Conservation (phyloP, 2,888 invertebrate genomes). For the Megalurothrips usitatus region DNA sequence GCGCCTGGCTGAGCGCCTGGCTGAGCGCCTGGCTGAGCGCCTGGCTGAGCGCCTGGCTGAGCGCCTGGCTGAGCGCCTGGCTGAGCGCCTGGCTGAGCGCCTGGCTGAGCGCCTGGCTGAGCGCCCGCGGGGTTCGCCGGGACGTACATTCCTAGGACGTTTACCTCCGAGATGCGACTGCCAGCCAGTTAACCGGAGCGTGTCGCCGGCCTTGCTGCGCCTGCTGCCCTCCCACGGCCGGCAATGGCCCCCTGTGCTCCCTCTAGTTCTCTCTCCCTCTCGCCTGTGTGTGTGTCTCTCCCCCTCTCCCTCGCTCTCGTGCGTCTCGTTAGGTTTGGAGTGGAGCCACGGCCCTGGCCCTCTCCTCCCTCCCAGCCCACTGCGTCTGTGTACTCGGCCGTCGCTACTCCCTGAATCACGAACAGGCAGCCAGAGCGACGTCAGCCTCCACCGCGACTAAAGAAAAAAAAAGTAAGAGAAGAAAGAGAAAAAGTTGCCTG, state of each 20-base stretch:
- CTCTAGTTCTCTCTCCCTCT: background rate
- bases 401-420: conserved; percentile 4
- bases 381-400: background rate
- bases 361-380: background rate
- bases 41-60: too few species aligned
- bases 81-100: too few species aligned
- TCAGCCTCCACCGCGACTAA: background rate
- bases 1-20: too few species aligned
- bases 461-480: too few species aligned
- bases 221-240: too few species aligned
- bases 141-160: too few species aligned
- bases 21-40: too few species aligned
- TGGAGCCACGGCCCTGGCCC: background rate
- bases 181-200: background rate
- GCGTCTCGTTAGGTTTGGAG: conserved; percentile 11
- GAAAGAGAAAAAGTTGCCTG: too few species aligned
- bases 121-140: too few species aligned
- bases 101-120: too few species aligned
- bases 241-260: background rate
- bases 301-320: background rate
- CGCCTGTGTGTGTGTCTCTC: background rate
- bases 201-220: background rate
- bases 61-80: too few species aligned
- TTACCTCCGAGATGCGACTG: too few species aligned
- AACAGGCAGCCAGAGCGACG: background rate